These are phyloP conservation scores for Bufotes viridis DNA, from an alignment of 2,797 vertebrate genomes.

Conservation along the genomic window DNA sequence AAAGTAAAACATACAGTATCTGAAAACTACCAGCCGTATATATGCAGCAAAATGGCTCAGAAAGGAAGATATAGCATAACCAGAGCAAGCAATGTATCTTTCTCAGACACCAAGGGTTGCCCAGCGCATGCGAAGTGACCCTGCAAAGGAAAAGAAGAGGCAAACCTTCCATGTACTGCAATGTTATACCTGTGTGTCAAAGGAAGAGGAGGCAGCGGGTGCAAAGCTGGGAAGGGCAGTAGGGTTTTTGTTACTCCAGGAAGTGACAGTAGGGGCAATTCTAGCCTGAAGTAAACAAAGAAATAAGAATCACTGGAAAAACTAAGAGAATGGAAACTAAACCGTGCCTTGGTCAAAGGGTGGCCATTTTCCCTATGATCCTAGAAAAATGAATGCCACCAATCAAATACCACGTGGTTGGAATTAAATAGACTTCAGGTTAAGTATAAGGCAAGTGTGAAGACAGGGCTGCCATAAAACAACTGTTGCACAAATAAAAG, in stretches of 20 bases:
- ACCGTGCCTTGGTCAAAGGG: slow-evolving; percentile 36
- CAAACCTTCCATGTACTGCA: slow-evolving; percentile 71
- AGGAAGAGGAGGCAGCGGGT: slow-evolving; percentile 85
- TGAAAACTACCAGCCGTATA: not conserved
- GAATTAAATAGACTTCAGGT: not conserved
- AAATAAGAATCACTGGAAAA: slow-evolving; percentile 84
- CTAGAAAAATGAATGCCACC: slow-evolving; percentile 45
- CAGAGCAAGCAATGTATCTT: not conserved
- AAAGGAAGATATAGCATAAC: no score
- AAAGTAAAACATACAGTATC: not conserved
- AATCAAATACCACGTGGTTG: not conserved
- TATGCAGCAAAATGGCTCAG: not conserved
- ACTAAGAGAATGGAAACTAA: slow-evolving; percentile 64
- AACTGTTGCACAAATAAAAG: not conserved
- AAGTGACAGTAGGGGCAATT: slow-evolving; percentile 97
- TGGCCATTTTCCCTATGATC: slow-evolving; percentile 66
- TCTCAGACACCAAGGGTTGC: not conserved
- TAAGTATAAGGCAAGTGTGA: not conserved
- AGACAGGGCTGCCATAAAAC: not conserved
- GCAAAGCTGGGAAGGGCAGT: slow-evolving; percentile 94
- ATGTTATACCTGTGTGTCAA: slow-evolving; percentile 92
- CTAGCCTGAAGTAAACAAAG: slow-evolving; percentile 96
- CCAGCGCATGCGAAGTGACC: slow-evolving; percentile 52
- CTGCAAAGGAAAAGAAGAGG: slow-evolving; percentile 62
- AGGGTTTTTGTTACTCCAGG: slow-evolving; percentile 99